Percentiles rank a stretch among this genome's conserved stretches.
Evolutionary conservation across 1,140 invertebrate species (phyloP).

Genomic region (Thaumetopoea pityocampa): DNA sequence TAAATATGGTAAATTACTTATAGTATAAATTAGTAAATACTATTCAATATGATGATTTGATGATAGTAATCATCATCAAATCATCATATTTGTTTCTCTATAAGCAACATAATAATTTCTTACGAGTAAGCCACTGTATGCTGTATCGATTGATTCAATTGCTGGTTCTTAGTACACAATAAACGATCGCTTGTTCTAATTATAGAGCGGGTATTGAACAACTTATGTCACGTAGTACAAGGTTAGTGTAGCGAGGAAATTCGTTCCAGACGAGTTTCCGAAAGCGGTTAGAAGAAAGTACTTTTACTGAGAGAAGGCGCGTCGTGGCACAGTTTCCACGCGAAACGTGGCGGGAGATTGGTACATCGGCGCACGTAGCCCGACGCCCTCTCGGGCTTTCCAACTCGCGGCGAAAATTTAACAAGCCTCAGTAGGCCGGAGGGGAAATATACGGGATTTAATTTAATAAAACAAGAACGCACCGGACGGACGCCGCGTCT

Average conservation of each 20-base stretch:
- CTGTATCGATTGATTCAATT: conserved; percentile 33
- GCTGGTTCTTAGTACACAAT: conserved; percentile 42
- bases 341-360: conserved; percentile 23
- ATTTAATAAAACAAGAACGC: conserved; percentile 26
- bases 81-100: too few species aligned
- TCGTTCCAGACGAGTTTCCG: conserved; percentile 63
- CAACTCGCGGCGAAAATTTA: conserved; percentile 45
- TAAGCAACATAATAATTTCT: conserved; percentile 18
- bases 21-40: too few species aligned
- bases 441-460: conserved; percentile 37
- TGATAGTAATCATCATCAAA: too few species aligned
- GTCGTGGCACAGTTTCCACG: conserved; percentile 69
- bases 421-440: conserved; percentile 25
- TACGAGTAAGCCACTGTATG: conserved; percentile 21
- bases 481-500: conserved; percentile 24
- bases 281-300: conserved; percentile 73
- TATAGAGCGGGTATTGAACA: conserved; percentile 43
- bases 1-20: too few species aligned
- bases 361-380: conserved; percentile 24
- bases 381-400: conserved; percentile 43
- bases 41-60: too few species aligned
- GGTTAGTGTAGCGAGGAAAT: conserved; percentile 61
- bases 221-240: conserved; percentile 67
- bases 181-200: conserved; percentile 43
- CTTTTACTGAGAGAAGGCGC: conserved; percentile 67